phyloP scores from a whole-genome alignment of 2,888 invertebrate genomes.

The Drosophila tanythrix region DNA sequence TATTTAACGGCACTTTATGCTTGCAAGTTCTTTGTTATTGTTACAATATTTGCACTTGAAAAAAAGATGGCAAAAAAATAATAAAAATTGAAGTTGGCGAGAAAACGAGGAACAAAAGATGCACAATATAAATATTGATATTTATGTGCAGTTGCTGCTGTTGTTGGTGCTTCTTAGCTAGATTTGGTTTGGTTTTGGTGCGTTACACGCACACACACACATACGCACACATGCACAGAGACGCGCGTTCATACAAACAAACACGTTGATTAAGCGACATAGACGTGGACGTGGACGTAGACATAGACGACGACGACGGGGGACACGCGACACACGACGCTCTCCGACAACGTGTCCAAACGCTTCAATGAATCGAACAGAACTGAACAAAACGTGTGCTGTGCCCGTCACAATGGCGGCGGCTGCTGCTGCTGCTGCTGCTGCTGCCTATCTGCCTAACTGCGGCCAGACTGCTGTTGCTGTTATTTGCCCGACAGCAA shows the following conservation, averaged over 20 bases:
- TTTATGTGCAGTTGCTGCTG: constrained; percentile 35
- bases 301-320: constrained; percentile 12
- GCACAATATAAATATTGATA: constrained; percentile 25
- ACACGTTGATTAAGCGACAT: constrained; percentile 42
- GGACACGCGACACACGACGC: constrained; percentile 23
- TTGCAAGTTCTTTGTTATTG: constrained; percentile 39
- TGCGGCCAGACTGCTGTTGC: constrained; percentile 23
- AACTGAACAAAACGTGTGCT: constrained; percentile 73
- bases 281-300: not conserved
- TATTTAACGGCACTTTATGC: constrained; percentile 48
- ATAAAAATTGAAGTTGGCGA: not conserved
- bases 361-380: constrained; percentile 84
- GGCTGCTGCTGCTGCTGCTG: constrained; percentile 24
- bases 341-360: constrained; percentile 80
- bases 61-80: constrained; percentile 55
- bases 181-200: constrained; percentile 27
- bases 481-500: constrained; percentile 13
- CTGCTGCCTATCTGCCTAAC: constrained; percentile 36
- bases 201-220: constrained; percentile 38
- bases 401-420: constrained; percentile 40
- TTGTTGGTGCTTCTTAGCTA: constrained; percentile 20
- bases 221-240: constrained; percentile 21
- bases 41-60: constrained; percentile 47
- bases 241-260: constrained; percentile 13
- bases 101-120: constrained; percentile 22